Conservation (phyloP, 2,888 invertebrate species). For the Callyntrura guangdongensis region DNA sequence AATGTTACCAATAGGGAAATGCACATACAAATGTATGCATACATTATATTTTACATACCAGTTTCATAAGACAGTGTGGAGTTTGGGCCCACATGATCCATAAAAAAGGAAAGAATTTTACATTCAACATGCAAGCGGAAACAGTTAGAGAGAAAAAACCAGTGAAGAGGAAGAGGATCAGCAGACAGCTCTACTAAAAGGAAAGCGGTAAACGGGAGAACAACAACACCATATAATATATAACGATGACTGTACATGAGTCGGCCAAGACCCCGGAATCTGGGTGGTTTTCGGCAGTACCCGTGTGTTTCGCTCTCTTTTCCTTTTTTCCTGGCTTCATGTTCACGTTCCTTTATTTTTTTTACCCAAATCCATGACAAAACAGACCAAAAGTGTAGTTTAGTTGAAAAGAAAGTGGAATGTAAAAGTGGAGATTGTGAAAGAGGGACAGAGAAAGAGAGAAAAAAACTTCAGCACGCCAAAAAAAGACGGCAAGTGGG, state of each 20-base stretch:
- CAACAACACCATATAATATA: slow-evolving; percentile 47
- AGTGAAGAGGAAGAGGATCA: slow-evolving; percentile 70
- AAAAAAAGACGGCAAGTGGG: slow-evolving; percentile 37
- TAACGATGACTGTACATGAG: slow-evolving; percentile 45
- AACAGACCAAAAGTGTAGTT: slow-evolving; percentile 54
- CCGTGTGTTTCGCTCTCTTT: slow-evolving; percentile 58
- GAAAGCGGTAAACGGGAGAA: slow-evolving; percentile 38
- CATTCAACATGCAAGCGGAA: slow-evolving; percentile 79
- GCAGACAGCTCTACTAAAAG: slow-evolving; percentile 68
- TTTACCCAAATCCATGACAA: slow-evolving; percentile 63
- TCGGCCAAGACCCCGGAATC: slow-evolving; percentile 78
- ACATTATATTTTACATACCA: not conserved
- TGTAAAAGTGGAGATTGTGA: slow-evolving; percentile 53
- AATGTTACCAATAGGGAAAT: not conserved
- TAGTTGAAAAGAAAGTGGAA: slow-evolving; percentile 70
- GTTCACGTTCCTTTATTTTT: slow-evolving; percentile 40
- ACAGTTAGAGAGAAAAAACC: slow-evolving; percentile 29
- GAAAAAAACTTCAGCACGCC: slow-evolving; percentile 17
- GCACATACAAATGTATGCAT: slow-evolving; percentile 1
- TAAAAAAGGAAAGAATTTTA: slow-evolving; percentile 68
- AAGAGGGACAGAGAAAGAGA: slow-evolving; percentile 28
- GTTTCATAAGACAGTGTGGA: slow-evolving; percentile 30
- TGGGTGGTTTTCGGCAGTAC: slow-evolving; percentile 74
- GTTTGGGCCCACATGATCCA: slow-evolving; percentile 64
- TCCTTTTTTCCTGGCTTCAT: slow-evolving; percentile 35